A percentile compares a stretch with the other conserved stretches of the same genome.
These are phyloP conservation scores for Dasyornis broadbenti DNA, from an alignment of 2,113 vertebrate genomes.

Conservation along the genomic window DNA sequence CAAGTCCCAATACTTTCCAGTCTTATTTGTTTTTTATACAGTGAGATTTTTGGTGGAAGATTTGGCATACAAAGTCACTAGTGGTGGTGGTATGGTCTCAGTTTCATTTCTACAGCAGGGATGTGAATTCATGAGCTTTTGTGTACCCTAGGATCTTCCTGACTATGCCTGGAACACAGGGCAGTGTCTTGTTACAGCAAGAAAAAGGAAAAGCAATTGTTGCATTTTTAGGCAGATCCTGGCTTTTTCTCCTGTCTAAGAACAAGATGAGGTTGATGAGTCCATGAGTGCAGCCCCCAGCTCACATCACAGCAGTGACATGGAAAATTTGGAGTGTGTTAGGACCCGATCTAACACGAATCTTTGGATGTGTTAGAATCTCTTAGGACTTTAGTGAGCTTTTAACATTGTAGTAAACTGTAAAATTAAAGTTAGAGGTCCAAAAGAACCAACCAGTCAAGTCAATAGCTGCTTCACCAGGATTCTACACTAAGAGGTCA, in stretches of 20 bases:
- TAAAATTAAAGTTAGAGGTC: neutral
- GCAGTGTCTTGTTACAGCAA: neutral
- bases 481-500: neutral
- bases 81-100: neutral
- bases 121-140: neutral
- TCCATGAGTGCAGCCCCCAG: neutral
- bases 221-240: neutral
- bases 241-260: neutral
- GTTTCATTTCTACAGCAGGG: neutral
- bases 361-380: neutral
- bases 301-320: neutral
- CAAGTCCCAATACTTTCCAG: neutral
- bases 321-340: neutral
- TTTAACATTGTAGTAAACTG: neutral
- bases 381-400: neutral
- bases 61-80: neutral
- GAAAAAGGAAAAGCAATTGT: neutral
- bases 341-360: accelerated
- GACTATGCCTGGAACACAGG: neutral
- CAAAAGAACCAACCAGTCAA: neutral
- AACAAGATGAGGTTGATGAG: neutral
- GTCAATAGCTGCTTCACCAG: neutral
- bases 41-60: neutral
- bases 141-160: neutral
- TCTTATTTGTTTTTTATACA: neutral